A percentile compares a stretch with the other conserved stretches of the same genome.
Conservation (phyloP, 2,113 vertebrate genomes). For the Campylomormyrus tamandua region DNA sequence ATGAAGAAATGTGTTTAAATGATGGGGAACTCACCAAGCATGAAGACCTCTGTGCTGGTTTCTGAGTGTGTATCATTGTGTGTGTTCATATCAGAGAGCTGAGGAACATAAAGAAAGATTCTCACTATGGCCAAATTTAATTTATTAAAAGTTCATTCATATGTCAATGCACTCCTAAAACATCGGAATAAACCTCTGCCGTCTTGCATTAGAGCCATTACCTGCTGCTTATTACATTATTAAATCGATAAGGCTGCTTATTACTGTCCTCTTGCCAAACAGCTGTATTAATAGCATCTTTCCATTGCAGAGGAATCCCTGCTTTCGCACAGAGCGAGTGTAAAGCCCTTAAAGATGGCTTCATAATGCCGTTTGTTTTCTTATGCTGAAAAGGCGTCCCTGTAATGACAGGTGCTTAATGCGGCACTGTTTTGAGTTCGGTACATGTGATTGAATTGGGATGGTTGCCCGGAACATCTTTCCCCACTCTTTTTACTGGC, state of each 20-base stretch:
- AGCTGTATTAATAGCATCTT: not conserved
- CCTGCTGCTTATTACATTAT: constrained; percentile 7
- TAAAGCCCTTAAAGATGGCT: not conserved
- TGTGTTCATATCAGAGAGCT: not conserved
- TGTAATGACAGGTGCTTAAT: not conserved
- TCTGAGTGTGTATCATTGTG: not conserved
- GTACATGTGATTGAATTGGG: not conserved
- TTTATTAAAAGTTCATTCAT: constrained; percentile 8
- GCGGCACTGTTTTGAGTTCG: not conserved
- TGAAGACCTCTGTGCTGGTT: not conserved
- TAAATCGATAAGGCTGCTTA: constrained; percentile 5
- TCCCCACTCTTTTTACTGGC: not conserved
- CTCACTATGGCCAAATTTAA: not conserved
- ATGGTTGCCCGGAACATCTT: not conserved
- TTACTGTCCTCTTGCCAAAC: not conserved
- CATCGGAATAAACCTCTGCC: constrained; percentile 6
- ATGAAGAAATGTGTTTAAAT: not conserved
- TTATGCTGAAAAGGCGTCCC: not conserved
- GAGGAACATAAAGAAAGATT: not conserved
- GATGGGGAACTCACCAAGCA: not conserved
- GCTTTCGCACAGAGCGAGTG: not conserved
- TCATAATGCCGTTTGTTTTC: not conserved
- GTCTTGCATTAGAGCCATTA: not conserved
- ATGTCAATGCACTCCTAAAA: constrained; percentile 14
- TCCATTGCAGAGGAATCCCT: not conserved